Percentiles rank a stretch among this genome's conserved stretches.
These are phyloP conservation scores for Xiphophorus maculatus DNA, from an alignment of 2,113 vertebrate genomes.

Conservation along the genomic window DNA sequence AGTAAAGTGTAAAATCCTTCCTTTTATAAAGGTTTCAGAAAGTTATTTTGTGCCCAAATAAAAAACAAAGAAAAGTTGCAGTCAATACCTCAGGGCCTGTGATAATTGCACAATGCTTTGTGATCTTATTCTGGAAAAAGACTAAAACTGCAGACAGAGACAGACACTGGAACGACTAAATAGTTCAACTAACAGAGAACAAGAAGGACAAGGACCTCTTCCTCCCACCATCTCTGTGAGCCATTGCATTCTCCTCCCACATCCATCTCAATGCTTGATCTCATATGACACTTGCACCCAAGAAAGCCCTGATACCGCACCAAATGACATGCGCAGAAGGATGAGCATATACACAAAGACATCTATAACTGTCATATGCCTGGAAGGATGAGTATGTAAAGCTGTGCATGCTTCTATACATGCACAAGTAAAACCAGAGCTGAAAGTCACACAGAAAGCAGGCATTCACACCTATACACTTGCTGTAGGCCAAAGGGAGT, in stretches of 20 bases:
- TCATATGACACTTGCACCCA: constrained; percentile 30
- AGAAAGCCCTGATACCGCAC: constrained; percentile 8
- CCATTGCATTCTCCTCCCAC: constrained; percentile 62
- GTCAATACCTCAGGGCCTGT: not conserved
- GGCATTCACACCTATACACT: constrained; percentile 43
- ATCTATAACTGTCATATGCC: not conserved
- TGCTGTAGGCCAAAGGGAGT: constrained; percentile 62
- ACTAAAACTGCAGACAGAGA: not conserved
- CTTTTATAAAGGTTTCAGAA: not conserved
- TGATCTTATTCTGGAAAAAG: not conserved
- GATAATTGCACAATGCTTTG: not conserved
- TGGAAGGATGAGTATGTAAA: constrained; percentile 5
- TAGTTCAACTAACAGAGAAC: constrained; percentile 9
- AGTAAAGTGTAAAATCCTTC: not conserved
- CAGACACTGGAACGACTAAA: constrained; percentile 24
- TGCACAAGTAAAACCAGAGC: constrained; percentile 1
- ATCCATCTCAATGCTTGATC: constrained; percentile 35
- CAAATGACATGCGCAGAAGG: not conserved
- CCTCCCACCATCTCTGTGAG: constrained; percentile 57
- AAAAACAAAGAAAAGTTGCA: not conserved
- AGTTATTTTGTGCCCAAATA: no score
- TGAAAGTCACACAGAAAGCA: constrained; percentile 36
- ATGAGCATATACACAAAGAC: not conserved
- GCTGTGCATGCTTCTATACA: not conserved
- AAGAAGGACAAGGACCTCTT: constrained; percentile 54